Evolutionary conservation across 1,140 invertebrate genomes (phyloP), one percentile per base, ranked within the genome.

Genomic region (Argopecten irradians): DNA sequence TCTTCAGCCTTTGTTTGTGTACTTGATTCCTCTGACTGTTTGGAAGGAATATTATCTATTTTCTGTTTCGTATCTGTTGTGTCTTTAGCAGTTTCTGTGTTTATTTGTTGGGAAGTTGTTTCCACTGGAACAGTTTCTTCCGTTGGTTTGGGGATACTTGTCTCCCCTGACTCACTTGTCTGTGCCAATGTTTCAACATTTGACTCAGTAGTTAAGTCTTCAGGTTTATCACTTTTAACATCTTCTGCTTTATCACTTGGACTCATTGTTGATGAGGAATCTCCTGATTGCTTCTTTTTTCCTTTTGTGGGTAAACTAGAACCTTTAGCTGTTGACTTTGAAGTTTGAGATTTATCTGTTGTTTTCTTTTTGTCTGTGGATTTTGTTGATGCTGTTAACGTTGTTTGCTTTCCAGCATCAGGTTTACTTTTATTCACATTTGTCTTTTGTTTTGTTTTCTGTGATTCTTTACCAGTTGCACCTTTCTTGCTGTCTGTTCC

Each of bases 401-500:
- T 84, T 86, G 46, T 43, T 34, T 71, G 22, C 55, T 86, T 33
- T 28, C 33, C 71, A 33, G n/a, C 43, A 43, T 34, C 43, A 34
- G 85, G 16, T 71, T 71, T 86, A 32, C 55, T 33, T 34, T 86
- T 86, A 34, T 55, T 46, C 36, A 71, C 28, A 13, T 34, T 28
- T 33, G 46, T 55, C 34, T 34, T 22, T 71, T 55, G 43, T 5
- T 19, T 34, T 39, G 34, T 46, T 71, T 71, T 46, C 19, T 86
- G 85, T 16, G 46, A 82, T 3, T 34, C 41, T 86, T 86, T 34
- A 34, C 34, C 11, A n/a, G 16, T 35, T 19, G 71, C 33, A 71
- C 46, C 71, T 71, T 86, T 71, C 46, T 86, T 86, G 43, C 28
- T 55, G 33, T 71, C 71, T 34, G 39, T 71, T 34, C 39, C 43